Base-by-base conservation (phyloP, 2,888 invertebrate species). In the Apoderus coryli region DNA sequence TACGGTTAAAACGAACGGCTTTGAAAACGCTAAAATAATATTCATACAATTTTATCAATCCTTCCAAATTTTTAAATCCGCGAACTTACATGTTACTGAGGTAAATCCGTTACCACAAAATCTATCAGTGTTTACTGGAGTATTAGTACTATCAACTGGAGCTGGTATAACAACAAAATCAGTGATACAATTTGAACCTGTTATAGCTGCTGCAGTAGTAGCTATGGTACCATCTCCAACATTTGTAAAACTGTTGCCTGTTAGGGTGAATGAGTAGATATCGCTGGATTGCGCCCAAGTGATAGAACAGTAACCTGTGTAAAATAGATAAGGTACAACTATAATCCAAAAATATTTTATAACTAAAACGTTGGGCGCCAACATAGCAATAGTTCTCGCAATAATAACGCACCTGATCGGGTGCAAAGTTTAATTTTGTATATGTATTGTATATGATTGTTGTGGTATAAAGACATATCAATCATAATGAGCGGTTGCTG, bases 161-260 rank as follows among this genome's bases (percentile, higher is more conserved):
- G 74, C 70, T 3, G 82, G 76, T 43, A 85, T 73, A 3, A 81
- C 67, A 6, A 84, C 68, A 47, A 73, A 84, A 58, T 82, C 82
- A 0, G 72, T 72, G 25, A 62, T 67, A 47, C 84, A 84, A 2
- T 57, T 60, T 5, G 57, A 61, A 23, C 69, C 74, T 47, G 64
- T 68, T 10, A 67, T 59, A 0, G 70, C 67, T n/a, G 42, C 34
- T 6, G 37, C 37, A 3, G 59, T 44, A 0, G 72, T 72, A 12
- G 71, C 76, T 19, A 74, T 52, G 2, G 75, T 62, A 0, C 68
- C 61, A 32, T 44, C 44, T 25, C 65, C 63, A 49, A 73, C 74
- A 0, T 72, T 61, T 1, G 69, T 19, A 19, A 7, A 7, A 7
- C 7, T 73, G 19, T 42, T 35, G 53, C 78, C 76, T 1, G 73